Percentiles rank a stretch among this genome's conserved stretches.
Evolutionary conservation across 2,888 invertebrate species (phyloP).

Genomic region (Pemphredon lugubris): DNA sequence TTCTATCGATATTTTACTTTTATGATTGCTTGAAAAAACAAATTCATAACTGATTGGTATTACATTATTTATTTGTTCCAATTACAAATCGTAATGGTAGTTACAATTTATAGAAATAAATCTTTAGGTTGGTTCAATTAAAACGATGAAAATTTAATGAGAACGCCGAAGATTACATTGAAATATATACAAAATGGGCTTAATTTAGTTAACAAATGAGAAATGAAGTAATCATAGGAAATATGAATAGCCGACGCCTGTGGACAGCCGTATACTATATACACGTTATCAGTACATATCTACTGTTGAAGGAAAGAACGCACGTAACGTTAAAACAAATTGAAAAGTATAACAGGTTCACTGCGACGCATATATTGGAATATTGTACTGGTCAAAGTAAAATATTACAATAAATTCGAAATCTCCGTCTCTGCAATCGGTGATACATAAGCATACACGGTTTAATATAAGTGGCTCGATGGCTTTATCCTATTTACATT

Average conservation of each 20-base stretch:
- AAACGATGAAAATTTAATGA: constrained; percentile 76
- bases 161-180: constrained; percentile 71
- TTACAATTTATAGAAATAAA: background rate
- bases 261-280: constrained; percentile 59
- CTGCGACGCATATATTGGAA: constrained; percentile 34
- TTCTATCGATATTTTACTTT: too few relatives aligned
- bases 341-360: constrained; percentile 24
- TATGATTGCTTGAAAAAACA: too few relatives aligned
- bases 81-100: too few relatives aligned
- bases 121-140: constrained; percentile 49
- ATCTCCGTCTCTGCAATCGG: constrained; percentile 21
- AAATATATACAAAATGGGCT: constrained; percentile 70
- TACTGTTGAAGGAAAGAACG: constrained; percentile 24
- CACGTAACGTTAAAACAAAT: constrained; percentile 29
- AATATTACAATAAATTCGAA: constrained; percentile 42
- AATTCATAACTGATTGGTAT: too few relatives aligned
- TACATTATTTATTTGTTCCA: too few relatives aligned
- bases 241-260: constrained; percentile 61
- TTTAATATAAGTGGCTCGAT: constrained; percentile 36
- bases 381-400: constrained; percentile 27
- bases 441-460: constrained; percentile 28
- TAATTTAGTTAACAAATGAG: constrained; percentile 65
- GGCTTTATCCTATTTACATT: constrained; percentile 37
- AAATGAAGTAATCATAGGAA: constrained; percentile 64
- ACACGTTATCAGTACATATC: constrained; percentile 37